phyloP scores from a whole-genome alignment of 2,888 invertebrate species.

The Eupithecia pulchellata region DNA sequence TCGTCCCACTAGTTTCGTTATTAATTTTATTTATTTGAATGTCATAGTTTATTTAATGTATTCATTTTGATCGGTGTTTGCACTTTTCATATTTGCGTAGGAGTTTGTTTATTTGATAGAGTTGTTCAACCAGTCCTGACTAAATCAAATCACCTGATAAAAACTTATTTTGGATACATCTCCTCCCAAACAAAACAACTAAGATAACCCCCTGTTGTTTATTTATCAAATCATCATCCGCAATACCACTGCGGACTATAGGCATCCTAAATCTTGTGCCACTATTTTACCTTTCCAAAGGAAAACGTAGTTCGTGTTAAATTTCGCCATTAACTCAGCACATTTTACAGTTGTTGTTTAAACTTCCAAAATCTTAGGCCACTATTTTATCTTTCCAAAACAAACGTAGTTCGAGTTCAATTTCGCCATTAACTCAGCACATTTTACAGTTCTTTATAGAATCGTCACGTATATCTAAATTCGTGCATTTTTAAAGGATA shows the following conservation, averaged over 20 bases:
- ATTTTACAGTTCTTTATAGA: neutral
- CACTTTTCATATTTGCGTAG: conserved; percentile 48
- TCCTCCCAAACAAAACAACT: neutral
- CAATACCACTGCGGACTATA: too few species aligned
- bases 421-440: neutral
- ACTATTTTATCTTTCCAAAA: neutral
- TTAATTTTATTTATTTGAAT: conserved; percentile 30
- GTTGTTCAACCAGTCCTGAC: conserved; percentile 35
- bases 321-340: neutral
- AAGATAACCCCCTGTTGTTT: conserved; percentile 3
- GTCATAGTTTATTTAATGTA: conserved; percentile 40
- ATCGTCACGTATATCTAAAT: too few species aligned
- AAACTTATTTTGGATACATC: conserved; percentile 36
- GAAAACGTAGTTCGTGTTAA: neutral
- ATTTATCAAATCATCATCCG: neutral
- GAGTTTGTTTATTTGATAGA: conserved; percentile 51
- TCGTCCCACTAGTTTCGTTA: conserved; percentile 33
- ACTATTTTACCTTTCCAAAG: neutral
- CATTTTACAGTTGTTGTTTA: neutral
- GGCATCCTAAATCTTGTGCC: too few species aligned
- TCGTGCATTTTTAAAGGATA: neutral
- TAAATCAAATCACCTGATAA: conserved; percentile 28
- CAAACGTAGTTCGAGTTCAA: neutral
- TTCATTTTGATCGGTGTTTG: conserved; percentile 40
- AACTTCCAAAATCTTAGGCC: too few species aligned